Conservation (phyloP, 2,888 invertebrate genomes). For the Ditula angustiorana region DNA sequence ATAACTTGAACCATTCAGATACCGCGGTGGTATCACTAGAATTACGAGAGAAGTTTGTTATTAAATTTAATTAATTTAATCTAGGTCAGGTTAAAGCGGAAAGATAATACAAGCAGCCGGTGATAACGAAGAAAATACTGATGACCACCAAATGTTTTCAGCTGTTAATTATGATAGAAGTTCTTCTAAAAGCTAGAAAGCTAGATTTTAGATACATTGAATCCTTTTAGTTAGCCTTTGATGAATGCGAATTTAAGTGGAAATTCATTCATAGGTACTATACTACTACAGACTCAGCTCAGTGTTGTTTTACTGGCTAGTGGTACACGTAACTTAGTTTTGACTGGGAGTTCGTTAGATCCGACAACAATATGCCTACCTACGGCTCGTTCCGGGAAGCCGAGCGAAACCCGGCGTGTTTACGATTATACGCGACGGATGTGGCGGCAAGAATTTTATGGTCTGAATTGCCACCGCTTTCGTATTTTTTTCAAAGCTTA, state of each 20-base stretch:
- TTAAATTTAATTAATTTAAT: constrained; percentile 58
- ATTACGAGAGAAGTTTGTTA: constrained; percentile 44
- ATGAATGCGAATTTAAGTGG: neutral
- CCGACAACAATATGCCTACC: constrained; percentile 52
- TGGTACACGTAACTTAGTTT: neutral
- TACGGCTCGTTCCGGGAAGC: constrained; percentile 77
- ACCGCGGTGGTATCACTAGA: constrained; percentile 45
- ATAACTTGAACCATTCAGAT: constrained; percentile 67
- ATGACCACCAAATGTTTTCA: neutral
- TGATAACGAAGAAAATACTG: constrained; percentile 10
- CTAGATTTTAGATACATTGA: too few relatives aligned
- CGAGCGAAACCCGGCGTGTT: constrained; percentile 68
- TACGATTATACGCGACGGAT: constrained; percentile 73
- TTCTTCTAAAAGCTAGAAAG: too few relatives aligned
- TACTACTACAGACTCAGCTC: too few relatives aligned
- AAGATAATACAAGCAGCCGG: constrained; percentile 39
- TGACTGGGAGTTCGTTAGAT: constrained; percentile 32
- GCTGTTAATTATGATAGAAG: too few relatives aligned
- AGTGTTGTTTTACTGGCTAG: neutral
- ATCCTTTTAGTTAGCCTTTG: neutral
- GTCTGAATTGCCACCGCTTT: constrained; percentile 47
- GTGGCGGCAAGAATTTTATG: constrained; percentile 65
- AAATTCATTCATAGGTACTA: too few relatives aligned
- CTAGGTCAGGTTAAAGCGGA: constrained; percentile 53
- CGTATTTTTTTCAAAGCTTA: constrained; percentile 11